These are phyloP conservation scores for Gryllus bimaculatus DNA, from an alignment of 1,140 invertebrate genomes.

Conservation along the genomic window DNA sequence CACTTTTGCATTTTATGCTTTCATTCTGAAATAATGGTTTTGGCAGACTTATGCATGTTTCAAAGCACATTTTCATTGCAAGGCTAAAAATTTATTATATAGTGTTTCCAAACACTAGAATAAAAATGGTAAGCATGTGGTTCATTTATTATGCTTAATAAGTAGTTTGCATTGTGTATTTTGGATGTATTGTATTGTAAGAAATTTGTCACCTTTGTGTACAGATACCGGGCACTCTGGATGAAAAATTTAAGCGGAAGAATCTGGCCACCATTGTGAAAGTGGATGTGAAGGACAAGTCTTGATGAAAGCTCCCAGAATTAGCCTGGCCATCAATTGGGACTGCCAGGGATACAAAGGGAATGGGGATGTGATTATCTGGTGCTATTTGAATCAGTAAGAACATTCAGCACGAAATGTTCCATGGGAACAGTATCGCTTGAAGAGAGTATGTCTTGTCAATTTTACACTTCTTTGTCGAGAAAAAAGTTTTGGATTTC, in stretches of 20 bases:
- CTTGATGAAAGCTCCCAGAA: neutral
- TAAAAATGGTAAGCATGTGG: neutral
- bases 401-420: neutral
- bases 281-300: constrained; percentile 4
- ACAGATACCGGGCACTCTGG: constrained; percentile 28
- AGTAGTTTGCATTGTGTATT: neutral
- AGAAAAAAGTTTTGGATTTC: neutral
- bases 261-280: constrained; percentile 10
- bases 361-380: neutral
- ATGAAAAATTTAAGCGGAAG: constrained; percentile 28
- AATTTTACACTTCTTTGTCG: neutral
- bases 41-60: no score
- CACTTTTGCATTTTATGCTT: no score
- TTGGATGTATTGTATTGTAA: neutral
- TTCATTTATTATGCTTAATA: neutral
- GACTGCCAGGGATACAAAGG: neutral
- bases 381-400: neutral
- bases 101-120: neutral
- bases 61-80: no score
- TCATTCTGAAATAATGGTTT: no score
- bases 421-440: neutral
- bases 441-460: neutral
- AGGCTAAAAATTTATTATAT: neutral
- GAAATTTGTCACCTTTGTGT: constrained; percentile 7
- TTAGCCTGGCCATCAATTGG: neutral